Evolutionary conservation across 1,140 invertebrate genomes (phyloP), one percentile per base, ranked within the genome.

Genomic region (Pinna nobilis): DNA sequence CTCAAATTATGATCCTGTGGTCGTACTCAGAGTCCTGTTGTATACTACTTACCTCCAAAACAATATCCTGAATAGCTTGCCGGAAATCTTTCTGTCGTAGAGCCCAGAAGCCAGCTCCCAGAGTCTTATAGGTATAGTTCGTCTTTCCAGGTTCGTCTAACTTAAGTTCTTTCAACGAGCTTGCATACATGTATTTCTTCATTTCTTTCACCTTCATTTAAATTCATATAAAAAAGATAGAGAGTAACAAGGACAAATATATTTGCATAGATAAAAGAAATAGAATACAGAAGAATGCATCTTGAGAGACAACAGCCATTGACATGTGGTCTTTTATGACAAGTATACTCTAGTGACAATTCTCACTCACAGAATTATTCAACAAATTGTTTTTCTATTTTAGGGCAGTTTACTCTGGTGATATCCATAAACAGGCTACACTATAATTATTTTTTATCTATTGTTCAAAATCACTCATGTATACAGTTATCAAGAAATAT

Each of bases 51-150:
- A 86, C 86, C 82, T 86, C 82, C 78, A 84, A 80, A 6, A 84
- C 77, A 37, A 87, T 71, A 61, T 80, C 77, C 37, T 84, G 81
- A 51, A 87, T 81, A 15, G 86, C 83, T 47, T 85, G 77, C 49
- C 84, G 76, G 64, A 86, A 87, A 64, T 86, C 75, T 55, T 84
- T 82, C 74, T 86, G 83, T 71, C 74, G 77, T 0, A 87, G 66
- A 7, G 84, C 86, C 86, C 86, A 87, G 77, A 87, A 83, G 1
- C 80, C 86, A 33, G 82, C 76, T 3, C 86, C 86, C 64, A 87
- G 64, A 44, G 82, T 79, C 50, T 87, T 87, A 61, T 83, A 87
- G 0, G 84, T 87, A 60, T 79, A 86, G 35, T 82, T 82, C 13
- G 77, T 74, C 65, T 78, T 79, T 3, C 76, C 82, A 15, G 76